phyloP scores from a whole-genome alignment of 2,797 vertebrate genomes.

The Eurystomus glaucurus region DNA sequence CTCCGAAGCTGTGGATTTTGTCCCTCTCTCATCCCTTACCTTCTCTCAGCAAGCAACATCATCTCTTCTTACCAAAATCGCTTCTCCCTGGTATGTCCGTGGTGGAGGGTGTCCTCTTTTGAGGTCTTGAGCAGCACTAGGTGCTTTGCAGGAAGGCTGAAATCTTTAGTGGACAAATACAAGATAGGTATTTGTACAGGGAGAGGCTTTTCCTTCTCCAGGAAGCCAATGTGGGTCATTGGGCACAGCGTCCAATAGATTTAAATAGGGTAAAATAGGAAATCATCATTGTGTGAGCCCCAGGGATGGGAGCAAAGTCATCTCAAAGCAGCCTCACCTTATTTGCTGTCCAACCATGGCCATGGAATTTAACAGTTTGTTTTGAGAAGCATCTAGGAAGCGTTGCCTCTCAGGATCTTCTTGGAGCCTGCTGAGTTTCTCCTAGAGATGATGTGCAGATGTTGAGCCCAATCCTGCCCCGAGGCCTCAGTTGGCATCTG shows the following conservation, averaged over 20 bases:
- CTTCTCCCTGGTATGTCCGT: fast-evolving
- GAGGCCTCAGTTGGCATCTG: fast-evolving
- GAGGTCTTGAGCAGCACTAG: background rate
- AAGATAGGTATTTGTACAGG: background rate
- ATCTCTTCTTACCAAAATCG: background rate
- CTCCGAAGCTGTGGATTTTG: background rate
- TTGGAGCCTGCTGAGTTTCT: background rate
- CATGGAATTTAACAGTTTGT: background rate
- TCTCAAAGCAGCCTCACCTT: background rate
- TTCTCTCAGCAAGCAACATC: fast-evolving
- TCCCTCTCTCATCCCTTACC: fast-evolving
- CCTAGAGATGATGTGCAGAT: no score
- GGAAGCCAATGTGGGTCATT: fast-evolving
- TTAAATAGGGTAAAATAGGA: background rate
- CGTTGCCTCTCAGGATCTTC: background rate
- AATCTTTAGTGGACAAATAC: background rate
- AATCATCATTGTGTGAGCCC: background rate
- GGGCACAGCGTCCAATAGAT: background rate
- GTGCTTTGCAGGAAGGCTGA: background rate
- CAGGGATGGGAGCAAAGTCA: background rate
- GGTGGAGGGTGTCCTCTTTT: background rate
- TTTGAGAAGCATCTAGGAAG: background rate
- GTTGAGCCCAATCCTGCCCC: fast-evolving
- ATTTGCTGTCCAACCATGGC: background rate
- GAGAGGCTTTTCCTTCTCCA: background rate